Base-by-base conservation (phyloP, 1,140 invertebrate genomes). In the Brachionus paranguensis region DNA sequence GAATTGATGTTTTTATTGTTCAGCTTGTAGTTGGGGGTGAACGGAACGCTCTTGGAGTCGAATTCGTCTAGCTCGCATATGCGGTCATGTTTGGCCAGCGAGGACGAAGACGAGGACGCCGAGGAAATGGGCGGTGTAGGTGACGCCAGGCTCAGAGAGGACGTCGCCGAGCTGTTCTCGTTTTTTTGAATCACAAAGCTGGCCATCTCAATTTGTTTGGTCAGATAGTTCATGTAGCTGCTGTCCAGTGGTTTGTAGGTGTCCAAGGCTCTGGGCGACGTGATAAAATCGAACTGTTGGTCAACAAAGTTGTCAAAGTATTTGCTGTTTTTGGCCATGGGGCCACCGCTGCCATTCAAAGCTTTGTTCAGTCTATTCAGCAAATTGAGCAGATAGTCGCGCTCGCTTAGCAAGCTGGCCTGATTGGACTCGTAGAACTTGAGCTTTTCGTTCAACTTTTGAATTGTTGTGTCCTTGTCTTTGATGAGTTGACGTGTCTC, bases 401-500 rank as follows among this genome's bases (percentile, higher is more conserved):
- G 50, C 20, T 79, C 76, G 29, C 8, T 60, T 6, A 60, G 53
- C 29, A 79, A 11, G 20, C n/a, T 60, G 29, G 7, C 41, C 24
- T 50, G 29, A 60, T 79, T 60, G 6, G 33, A 60, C 60, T 79
- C 50, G 20, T 29, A 60, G 10, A n/a, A 12, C 43, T 64, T 79
- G 20, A 79, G 43, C 60, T 41, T 60, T 60, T 79, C 76, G 29
- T 64, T 60, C 60, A 60, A 11, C 37, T 64, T 79, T 37, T 79
- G 50, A 33, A 79, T 79, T 11, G 24, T 60, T 14, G 17, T 5
- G 53, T 79, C 76, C 33, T 79, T 79, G 10, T 79, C 76, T 79
- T 60, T 60, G 29, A 79, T 79, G 41, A 79, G 41, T 79, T 60
- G 50, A 41, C 76, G 50, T 43, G 76, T 79, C n/a, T 60, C 76